Base-by-base conservation (phyloP, 2,113 vertebrate species). In the Polypterus bichir region DNA sequence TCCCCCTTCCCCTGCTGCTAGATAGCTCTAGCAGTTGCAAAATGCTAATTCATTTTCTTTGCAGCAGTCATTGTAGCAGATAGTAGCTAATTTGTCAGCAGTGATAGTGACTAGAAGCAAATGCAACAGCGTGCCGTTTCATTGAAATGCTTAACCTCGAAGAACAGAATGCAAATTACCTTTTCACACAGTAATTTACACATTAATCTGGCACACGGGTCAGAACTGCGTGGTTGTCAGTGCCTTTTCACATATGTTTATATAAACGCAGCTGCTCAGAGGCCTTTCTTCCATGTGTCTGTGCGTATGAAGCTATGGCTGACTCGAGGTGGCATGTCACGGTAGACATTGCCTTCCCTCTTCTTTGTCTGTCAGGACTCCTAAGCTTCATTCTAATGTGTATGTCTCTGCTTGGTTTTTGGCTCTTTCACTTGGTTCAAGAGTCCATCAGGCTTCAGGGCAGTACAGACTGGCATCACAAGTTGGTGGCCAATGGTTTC, bases 141-240 rank as follows among this genome's bases (percentile, higher is more conserved):
- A 63, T 49, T 51, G 57, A 59, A 62, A 51, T 65, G 61, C 60
- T 70, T 70, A 68, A 70, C 57, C 65, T 69, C 60, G 6, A 27
- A 64, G 53, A 64, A 66, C 62, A 68, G 54, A 64, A 65, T 70
- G 59, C 54, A 70, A 68, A 70, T 66, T 60, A 65, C 62, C 64
- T 66, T 63, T 63, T 64, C 59, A 60, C 57, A 64, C 49, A 63
- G 46, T 49, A 57, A 69, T 63, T 66, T 63, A 59, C 68, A 66
- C 64, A 62, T 58, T 58, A 62, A 66, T 48, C 61, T 68, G 59
- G 68, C 64, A 57, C 45, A 57, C 45, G 62, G 49, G 58, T 45
- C 46, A 57, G 9, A 45, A 45, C 56, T 44, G 56, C 11, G 8
- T 6, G 27, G 9, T 44, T 57, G 56, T 57, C 56, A 57, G 56